Evolutionary conservation across 2,888 invertebrate species (phyloP), one percentile per base, ranked within the genome.

Genomic region (Diloba caeruleocephala): DNA sequence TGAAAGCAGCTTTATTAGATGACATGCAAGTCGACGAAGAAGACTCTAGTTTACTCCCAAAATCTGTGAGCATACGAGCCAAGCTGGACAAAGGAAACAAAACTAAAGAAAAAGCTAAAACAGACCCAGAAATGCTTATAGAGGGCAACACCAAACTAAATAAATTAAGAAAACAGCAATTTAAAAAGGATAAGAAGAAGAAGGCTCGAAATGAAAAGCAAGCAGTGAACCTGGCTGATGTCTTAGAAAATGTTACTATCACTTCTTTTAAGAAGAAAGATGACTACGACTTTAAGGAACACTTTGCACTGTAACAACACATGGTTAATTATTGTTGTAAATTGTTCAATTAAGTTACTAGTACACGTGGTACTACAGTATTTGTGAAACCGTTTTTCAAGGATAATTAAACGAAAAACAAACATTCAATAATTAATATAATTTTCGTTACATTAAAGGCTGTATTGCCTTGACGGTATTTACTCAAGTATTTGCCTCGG

Each of bases 81-180:
- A 89, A 88, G 75, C 74, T 89, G 33, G 85, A 84, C 10, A 92
- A 92, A 65, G 81, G 74, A 13, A 83, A 81, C 14, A 88, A 88
- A 66, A 71, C 83, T 10, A 76, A 78, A 1, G 90, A 88, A 58
- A 77, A 80, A 32, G 71, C 79, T 21, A 95, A 95, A 79, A 52
- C 72, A 1, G 95, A 97, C 84, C 95, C 96, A 0, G 94, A 95
- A 78, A 95, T 96, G 94, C 90, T 94, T 37, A 81, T 97, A 41
- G 96, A 96, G 82, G 97, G 97, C 57, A 96, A 96, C 80, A 86
- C 94, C 0, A 92, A 90, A 66, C 84, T 79, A 21, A 93, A 93
- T 49, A 85, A 91, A 70, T 26, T 92, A 23, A 87, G 87, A 15
- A 93, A 92, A 76, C 84, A 82, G 57, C 94, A 95, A 60, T 95